Percentiles rank a stretch among this genome's conserved stretches.
Evolutionary conservation across 2,113 vertebrate genomes (phyloP).

Genomic region (Atrichornis clamosus): DNA sequence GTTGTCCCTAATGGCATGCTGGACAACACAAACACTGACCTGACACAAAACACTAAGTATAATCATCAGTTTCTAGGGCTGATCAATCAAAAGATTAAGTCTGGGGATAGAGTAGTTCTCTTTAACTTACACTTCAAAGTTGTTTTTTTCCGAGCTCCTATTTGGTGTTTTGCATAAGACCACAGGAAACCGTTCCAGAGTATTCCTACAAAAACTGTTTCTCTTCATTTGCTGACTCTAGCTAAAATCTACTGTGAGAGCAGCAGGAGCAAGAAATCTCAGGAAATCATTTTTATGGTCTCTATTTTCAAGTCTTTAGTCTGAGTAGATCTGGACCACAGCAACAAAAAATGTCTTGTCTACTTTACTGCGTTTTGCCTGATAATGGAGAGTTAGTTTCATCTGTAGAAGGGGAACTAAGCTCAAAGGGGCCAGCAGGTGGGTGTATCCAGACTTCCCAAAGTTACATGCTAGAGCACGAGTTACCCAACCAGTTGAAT

Average conservation of each 20-base stretch:
- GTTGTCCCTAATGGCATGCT: neutral
- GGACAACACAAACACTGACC: neutral
- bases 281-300: neutral
- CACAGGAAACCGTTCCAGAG: neutral
- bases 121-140: neutral
- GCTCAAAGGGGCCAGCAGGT: neutral
- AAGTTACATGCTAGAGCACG: neutral
- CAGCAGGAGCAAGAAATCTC: neutral
- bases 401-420: neutral
- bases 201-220: neutral
- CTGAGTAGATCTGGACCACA: neutral
- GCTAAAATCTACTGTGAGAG: neutral
- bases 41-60: neutral
- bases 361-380: neutral
- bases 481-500: constrained; percentile 18
- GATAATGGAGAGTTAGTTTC: neutral
- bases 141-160: neutral
- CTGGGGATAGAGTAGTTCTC: neutral
- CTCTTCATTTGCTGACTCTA: neutral
- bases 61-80: neutral
- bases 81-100: neutral
- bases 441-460: neutral
- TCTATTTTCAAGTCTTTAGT: neutral
- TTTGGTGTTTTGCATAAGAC: neutral
- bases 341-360: neutral